phyloP scores from a whole-genome alignment of 2,797 vertebrate species.

The Microtus californicus region DNA sequence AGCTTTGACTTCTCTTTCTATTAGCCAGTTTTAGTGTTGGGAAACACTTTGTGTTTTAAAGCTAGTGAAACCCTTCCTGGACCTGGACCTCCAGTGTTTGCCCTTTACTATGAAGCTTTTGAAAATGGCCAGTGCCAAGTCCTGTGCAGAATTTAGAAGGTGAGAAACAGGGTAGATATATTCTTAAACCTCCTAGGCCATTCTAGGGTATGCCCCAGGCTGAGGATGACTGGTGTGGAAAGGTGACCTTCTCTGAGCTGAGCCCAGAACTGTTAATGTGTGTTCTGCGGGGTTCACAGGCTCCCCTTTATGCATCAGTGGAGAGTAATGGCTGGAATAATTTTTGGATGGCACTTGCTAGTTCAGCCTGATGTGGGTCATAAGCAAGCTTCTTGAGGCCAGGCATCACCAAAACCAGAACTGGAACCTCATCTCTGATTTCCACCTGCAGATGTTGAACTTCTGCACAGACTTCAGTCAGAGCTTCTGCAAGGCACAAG shows the following conservation, averaged over 20 bases:
- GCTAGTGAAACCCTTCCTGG: not conserved
- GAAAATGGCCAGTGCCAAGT: not conserved
- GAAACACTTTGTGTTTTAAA: slow-evolving; percentile 18
- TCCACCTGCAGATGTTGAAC: not conserved
- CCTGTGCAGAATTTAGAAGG: not conserved
- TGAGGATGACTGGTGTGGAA: slow-evolving; percentile 6
- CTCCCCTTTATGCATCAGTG: not conserved
- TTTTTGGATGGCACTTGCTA: not conserved
- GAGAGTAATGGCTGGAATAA: not conserved
- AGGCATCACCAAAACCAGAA: not conserved
- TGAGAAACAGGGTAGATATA: not conserved
- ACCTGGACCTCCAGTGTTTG: not conserved
- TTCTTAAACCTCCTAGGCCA: slow-evolving; percentile 5
- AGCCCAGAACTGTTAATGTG: not conserved
- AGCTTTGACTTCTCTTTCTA: not conserved
- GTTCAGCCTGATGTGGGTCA: not conserved
- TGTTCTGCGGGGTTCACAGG: not conserved
- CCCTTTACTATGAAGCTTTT: not conserved
- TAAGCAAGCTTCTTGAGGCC: slow-evolving; percentile 2
- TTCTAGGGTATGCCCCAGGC: not conserved
- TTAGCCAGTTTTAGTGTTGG: not conserved
- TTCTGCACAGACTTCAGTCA: not conserved
- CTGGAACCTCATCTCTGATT: not conserved
- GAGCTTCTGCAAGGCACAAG: not conserved
- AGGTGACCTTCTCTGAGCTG: not conserved